These are phyloP conservation scores for Amphipoea lucens DNA, from an alignment of 2,888 invertebrate genomes.

Conservation along the genomic window DNA sequence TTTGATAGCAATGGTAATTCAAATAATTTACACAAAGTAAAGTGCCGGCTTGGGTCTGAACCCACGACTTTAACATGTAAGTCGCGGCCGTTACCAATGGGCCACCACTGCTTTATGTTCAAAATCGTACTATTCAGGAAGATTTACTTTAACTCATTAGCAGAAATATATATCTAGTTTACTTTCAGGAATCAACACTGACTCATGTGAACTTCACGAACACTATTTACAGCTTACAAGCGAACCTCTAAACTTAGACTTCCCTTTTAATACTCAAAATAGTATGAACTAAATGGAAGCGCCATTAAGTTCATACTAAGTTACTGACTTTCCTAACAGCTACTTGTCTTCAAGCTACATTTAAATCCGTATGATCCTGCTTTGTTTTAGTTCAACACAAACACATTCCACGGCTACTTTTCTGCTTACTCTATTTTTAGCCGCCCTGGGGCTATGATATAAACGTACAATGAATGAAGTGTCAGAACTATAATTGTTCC, in stretches of 20 bases:
- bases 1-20: not conserved
- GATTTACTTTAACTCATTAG: not conserved
- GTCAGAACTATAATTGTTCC: constrained; percentile 66
- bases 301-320: no score
- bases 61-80: not conserved
- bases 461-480: constrained; percentile 62
- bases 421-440: constrained; percentile 56
- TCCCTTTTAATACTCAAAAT: constrained; percentile 23
- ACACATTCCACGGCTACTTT: constrained; percentile 52
- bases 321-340: constrained; percentile 25
- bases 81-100: not conserved
- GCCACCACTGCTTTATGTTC: not conserved
- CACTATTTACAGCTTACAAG: constrained; percentile 17
- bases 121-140: not conserved
- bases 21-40: not conserved
- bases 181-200: not conserved
- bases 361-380: constrained; percentile 24
- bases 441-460: constrained; percentile 32
- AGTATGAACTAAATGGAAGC: constrained; percentile 15
- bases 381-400: constrained; percentile 41
- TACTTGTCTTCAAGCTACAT: constrained; percentile 27
- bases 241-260: constrained; percentile 14
- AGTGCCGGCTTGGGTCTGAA: not conserved
- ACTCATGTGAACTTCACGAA: constrained; percentile 5
- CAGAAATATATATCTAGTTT: not conserved